These are phyloP conservation scores for Periophthalmus magnuspinnatus DNA, from an alignment of 2,797 vertebrate genomes.

Conservation along the genomic window DNA sequence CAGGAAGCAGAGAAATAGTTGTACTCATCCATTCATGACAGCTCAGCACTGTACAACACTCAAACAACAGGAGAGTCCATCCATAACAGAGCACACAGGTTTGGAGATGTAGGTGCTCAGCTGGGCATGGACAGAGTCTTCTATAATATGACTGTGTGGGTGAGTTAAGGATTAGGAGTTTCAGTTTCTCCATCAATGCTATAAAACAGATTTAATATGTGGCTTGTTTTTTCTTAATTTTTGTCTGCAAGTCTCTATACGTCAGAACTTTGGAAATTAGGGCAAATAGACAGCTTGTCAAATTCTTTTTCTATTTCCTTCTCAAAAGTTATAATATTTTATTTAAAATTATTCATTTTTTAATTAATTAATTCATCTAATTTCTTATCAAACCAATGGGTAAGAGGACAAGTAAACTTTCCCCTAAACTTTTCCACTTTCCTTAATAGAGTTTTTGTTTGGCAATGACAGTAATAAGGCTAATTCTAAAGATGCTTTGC, in stretches of 20 bases:
- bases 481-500: neutral
- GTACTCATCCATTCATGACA: constrained; percentile 5
- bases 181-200: neutral
- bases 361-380: too few relatives aligned
- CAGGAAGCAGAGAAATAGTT: constrained; percentile 10
- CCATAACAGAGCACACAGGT: neutral
- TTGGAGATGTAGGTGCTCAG: neutral
- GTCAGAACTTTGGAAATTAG: neutral
- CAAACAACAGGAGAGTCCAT: neutral
- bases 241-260: neutral
- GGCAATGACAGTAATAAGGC: neutral
- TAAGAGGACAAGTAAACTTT: neutral
- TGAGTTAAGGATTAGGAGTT: neutral
- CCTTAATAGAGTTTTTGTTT: too few relatives aligned
- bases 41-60: neutral
- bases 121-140: neutral
- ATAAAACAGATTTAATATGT: neutral
- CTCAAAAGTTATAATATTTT: too few relatives aligned
- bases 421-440: too few relatives aligned
- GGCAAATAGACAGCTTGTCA: neutral
- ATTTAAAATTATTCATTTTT: too few relatives aligned
- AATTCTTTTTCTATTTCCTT: too few relatives aligned
- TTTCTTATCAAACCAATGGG: too few relatives aligned
- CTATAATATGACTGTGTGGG: too few relatives aligned
- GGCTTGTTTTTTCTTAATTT: neutral